phyloP scores from a whole-genome alignment of 2,888 invertebrate species.

The Oligia fasciuncula region DNA sequence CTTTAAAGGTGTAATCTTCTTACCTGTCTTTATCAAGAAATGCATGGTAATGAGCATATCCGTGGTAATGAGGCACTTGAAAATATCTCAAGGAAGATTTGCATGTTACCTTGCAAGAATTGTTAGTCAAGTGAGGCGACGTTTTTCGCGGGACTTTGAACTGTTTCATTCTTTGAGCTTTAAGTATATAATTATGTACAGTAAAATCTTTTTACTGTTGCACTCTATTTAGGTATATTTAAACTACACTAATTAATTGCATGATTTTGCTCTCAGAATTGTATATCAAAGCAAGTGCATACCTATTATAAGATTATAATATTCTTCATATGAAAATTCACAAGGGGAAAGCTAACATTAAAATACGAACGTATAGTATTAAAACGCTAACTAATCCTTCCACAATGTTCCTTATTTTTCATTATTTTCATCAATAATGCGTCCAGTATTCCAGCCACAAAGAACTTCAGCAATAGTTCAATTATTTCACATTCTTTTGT shows the following conservation, averaged over 20 bases:
- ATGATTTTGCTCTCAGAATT: not conserved
- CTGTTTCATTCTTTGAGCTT: not conserved
- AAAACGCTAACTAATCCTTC: slow-evolving; percentile 29
- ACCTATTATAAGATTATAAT: slow-evolving; percentile 14
- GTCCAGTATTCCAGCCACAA: slow-evolving; percentile 19
- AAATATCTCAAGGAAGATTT: slow-evolving; percentile 32
- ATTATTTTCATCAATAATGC: slow-evolving; percentile 33
- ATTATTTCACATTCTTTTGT: slow-evolving; percentile 54
- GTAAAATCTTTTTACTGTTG: not conserved
- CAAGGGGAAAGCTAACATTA: slow-evolving; percentile 5
- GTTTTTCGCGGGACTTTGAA: not conserved
- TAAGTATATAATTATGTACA: not conserved
- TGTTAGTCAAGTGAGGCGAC: slow-evolving; percentile 24
- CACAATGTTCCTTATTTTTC: slow-evolving; percentile 38
- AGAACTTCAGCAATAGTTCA: slow-evolving; percentile 38
- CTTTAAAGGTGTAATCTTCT: not conserved
- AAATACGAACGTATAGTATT: slow-evolving; percentile 17
- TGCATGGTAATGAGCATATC: slow-evolving; percentile 25
- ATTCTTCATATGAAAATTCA: slow-evolving; percentile 17
- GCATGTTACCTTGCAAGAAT: slow-evolving; percentile 35
- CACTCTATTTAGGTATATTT: not conserved
- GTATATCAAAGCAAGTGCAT: slow-evolving; percentile 5
- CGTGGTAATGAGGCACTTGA: slow-evolving; percentile 22
- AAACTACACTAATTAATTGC: not conserved
- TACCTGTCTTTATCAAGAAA: slow-evolving; percentile 10